Evolutionary conservation across 1,140 invertebrate species (phyloP).

Genomic region (Calycopis cecrops): DNA sequence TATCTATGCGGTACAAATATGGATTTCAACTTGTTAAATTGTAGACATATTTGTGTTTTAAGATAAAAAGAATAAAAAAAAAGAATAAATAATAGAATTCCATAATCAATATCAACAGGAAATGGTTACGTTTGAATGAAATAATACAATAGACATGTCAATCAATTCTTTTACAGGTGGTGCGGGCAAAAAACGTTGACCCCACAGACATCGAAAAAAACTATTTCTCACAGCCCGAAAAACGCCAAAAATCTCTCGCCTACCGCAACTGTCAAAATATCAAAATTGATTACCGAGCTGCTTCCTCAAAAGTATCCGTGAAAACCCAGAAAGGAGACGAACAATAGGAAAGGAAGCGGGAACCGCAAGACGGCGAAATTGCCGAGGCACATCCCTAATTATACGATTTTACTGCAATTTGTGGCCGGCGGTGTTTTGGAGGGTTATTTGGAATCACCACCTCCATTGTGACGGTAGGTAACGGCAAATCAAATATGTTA

Average conservation of each 20-base stretch:
- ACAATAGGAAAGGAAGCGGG: slow-evolving; percentile 62
- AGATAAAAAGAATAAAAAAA: not conserved
- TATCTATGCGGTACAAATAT: slow-evolving; percentile 21
- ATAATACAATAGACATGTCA: slow-evolving; percentile 6
- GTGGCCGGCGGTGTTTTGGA: slow-evolving; percentile 37
- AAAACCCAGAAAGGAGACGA: slow-evolving; percentile 37
- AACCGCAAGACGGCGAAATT: slow-evolving; percentile 62
- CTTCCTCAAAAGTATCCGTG: slow-evolving; percentile 27
- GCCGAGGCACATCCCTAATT: slow-evolving; percentile 58
- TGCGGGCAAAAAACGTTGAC: slow-evolving; percentile 11
- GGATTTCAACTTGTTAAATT: no score
- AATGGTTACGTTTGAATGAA: slow-evolving; percentile 4
- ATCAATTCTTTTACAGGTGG: slow-evolving; percentile 4
- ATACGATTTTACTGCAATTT: slow-evolving; percentile 63
- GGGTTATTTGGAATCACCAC: slow-evolving; percentile 48
- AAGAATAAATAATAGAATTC: no score
- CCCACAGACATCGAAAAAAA: slow-evolving; percentile 39
- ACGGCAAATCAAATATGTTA: slow-evolving; percentile 49
- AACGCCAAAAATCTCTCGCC: slow-evolving; percentile 39
- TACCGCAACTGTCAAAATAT: slow-evolving; percentile 69
- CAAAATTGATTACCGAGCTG: slow-evolving; percentile 55
- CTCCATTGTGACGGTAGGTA: slow-evolving; percentile 39
- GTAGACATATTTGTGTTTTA: not conserved
- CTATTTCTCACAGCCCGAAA: slow-evolving; percentile 33
- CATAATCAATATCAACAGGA: no score